Percentiles rank a stretch among this genome's conserved stretches.
These are phyloP conservation scores for Mirounga angustirostris DNA, from an alignment of 2,113 vertebrate species.

Conservation along the genomic window DNA sequence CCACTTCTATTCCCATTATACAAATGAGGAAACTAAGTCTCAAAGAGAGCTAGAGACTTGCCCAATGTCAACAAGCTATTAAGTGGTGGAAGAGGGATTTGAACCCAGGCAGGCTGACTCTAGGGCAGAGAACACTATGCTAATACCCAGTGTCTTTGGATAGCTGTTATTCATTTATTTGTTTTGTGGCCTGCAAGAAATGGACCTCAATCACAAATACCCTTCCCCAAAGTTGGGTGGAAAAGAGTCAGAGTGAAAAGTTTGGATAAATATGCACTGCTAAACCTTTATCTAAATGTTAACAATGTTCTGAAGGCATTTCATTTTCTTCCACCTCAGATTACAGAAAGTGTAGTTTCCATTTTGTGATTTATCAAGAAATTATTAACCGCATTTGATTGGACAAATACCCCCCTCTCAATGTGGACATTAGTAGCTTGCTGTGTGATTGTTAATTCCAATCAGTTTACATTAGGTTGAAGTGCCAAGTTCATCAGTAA, in stretches of 20 bases:
- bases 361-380: constrained; percentile 69
- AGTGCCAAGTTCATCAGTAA: constrained; percentile 73
- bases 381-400: constrained; percentile 72
- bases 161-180: constrained; percentile 10
- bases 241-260: not conserved
- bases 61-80: not conserved
- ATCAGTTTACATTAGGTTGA: constrained; percentile 75
- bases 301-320: constrained; percentile 10
- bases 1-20: constrained; percentile 21
- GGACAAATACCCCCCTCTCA: constrained; percentile 51
- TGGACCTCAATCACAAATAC: not conserved
- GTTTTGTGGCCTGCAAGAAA: not conserved
- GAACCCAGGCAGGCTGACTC: not conserved
- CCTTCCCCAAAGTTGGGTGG: not conserved
- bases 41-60: not conserved
- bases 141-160: not conserved
- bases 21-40: constrained; percentile 24
- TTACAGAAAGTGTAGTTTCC: constrained; percentile 50
- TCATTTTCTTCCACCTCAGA: constrained; percentile 46
- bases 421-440: constrained; percentile 62
- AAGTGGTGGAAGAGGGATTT: constrained; percentile 31
- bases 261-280: not conserved
- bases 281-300: constrained; percentile 2
- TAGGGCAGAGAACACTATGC: not conserved
- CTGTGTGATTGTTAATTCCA: constrained; percentile 75